Percentiles rank a stretch among this genome's conserved stretches.
These are phyloP conservation scores for Stratiolaelaps scimitus DNA, from an alignment of 1,140 invertebrate species.

Conservation along the genomic window DNA sequence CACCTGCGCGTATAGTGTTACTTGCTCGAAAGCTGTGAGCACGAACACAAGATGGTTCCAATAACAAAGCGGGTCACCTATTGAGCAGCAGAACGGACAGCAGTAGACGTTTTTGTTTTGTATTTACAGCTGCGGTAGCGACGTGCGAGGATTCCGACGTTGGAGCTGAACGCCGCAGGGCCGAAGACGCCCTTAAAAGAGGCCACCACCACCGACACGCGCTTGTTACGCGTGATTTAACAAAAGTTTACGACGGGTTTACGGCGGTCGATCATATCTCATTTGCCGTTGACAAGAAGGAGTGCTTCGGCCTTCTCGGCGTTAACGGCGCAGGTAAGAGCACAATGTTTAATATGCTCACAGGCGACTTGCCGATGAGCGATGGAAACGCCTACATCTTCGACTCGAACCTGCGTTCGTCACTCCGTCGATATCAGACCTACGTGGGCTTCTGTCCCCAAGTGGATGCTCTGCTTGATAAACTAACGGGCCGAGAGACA, in stretches of 20 bases:
- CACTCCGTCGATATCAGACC: conserved; percentile 41
- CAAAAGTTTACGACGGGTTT: conserved; percentile 39
- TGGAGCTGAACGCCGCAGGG: neutral
- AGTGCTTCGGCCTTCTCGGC: conserved; percentile 41
- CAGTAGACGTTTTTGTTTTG: no score
- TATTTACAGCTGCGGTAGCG: no score
- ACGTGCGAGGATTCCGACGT: neutral
- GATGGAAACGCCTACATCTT: conserved; percentile 42
- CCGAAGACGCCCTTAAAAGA: neutral
- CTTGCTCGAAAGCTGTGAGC: no score
- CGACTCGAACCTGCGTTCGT: conserved; percentile 41
- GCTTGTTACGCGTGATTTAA: conserved; percentile 41
- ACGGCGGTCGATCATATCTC: conserved; percentile 48
- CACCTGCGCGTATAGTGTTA: no score
- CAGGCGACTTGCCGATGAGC: conserved; percentile 39
- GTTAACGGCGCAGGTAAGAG: conserved; percentile 47
- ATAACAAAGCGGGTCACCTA: no score
- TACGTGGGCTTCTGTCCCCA: conserved; percentile 33
- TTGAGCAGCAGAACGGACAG: no score
- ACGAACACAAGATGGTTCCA: no score
- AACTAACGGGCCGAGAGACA: conserved; percentile 32
- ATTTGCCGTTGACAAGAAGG: conserved; percentile 48
- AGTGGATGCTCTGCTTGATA: conserved; percentile 31
- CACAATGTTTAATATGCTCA: conserved; percentile 40
- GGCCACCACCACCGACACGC: conserved; percentile 36